Base-by-base conservation (phyloP, 1,140 invertebrate genomes). In the Diabrotica undecimpunctata region DNA sequence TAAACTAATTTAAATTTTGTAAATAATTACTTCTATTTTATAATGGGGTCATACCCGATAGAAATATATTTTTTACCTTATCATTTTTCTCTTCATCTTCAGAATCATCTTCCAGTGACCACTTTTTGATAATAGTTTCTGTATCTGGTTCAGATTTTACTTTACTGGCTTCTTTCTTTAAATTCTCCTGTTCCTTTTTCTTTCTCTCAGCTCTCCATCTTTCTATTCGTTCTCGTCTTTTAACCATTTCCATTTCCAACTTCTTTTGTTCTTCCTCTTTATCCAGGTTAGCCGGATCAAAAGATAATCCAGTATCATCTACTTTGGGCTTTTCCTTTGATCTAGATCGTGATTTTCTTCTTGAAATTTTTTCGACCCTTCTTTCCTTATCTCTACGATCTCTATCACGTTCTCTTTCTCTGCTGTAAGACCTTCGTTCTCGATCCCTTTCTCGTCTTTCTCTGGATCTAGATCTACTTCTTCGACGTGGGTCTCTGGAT, bases 221-320 rank as follows among this genome's bases (percentile, higher is more conserved):
- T 81, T 97, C 95, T 62, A 97, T 96, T 38, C 94, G 85, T 75
- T 99, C 96, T 35, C 95, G 81, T 39, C 96, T 83, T 79, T 97
- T 98, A 75, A 95, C 93, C 96, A 98, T 99, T 83, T 98, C 96
- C 12, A 91, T 81, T 77, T 99, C 97, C 11, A 99, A 80, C 46
- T 92, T 86, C 68, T 88, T 92, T 76, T 97, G 94, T 72, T 93
- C 91, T 76, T 92, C 91, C 79, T 93, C 91, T 84, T 91, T 92
- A 73, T 92, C 89, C 68, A 88, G 81, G 78, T 88, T 87, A 46
- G 88, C 86, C 50, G 87, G 86, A 75, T 91, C 87, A 79, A 90
- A 92, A 5, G 72, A 61, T 39, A 78, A 65, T 6, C 70, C 72
- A 36, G 81, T 78, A 69, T 83, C 80, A 65, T 88, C 85, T 66